Base-by-base conservation (phyloP, 1,140 invertebrate genomes). In the Panagrolaimus sp. region DNA sequence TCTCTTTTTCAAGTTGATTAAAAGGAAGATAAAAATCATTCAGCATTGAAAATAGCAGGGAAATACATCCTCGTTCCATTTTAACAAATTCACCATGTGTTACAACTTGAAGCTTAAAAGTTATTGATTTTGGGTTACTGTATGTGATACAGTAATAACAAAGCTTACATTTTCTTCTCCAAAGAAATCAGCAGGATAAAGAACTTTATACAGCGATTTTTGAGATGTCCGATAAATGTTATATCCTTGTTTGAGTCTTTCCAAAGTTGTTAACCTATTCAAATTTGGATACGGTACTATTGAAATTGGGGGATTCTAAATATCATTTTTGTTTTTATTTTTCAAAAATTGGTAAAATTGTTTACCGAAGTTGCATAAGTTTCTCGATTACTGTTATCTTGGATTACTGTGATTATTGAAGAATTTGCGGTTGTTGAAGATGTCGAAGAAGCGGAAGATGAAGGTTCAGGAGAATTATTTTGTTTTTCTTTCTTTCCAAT, bases 401-500 rank as follows among this genome's bases (percentile, higher is more conserved):
- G 17, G 52, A 28, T 58, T 58, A 21, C 21, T 12, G 12, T 58
- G 17, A 21, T 58, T 21, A 4, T 58, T 58, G 21, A 0, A 74
- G 17, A 3, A 10, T 0, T 21, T 47, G 7, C 52, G 68, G 9
- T 71, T 71, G 17, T 12, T 15, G 47, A 74, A 75, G 21, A 47
- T 70, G n/a, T 63, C 66, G 21, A 68, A 70, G 43, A 65, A 48
- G n/a, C n/a, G n/a, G n/a, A n/a, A 74, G 15, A 52, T n/a, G 47
- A 21, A 6, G 26, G 28, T 28, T n/a, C 38, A 4, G 12, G 71
- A n/a, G 26, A 15, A 28, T 70, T 24, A 46, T 8, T 74, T 63
- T 46, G 38, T 46, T 14, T 71, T 55, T 44, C 44, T 45, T 69
- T 77, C 7, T 48, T 73, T 0, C 75, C 75, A 43, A 76, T 79